Percentiles rank a stretch among this genome's conserved stretches.
These are phyloP conservation scores for Trachymyrmex cornetzi DNA, from an alignment of 1,140 invertebrate species.

Conservation along the genomic window DNA sequence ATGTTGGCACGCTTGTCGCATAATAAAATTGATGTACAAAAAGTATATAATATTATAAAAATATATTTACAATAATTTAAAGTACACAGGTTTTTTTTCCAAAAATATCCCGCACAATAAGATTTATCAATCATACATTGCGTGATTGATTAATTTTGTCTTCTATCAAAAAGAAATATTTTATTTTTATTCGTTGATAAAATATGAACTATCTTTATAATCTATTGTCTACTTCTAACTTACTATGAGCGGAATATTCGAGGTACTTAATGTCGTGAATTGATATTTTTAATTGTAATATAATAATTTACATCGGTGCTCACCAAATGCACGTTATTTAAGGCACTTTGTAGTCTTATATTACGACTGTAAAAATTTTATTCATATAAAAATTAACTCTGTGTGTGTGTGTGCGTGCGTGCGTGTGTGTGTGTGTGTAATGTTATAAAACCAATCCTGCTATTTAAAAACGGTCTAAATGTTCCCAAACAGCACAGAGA, in stretches of 20 bases:
- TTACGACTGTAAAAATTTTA: slow-evolving; percentile 6
- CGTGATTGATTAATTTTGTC: not conserved
- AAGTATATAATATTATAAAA: slow-evolving; percentile 50
- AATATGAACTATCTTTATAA: slow-evolving; percentile 4
- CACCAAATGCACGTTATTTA: slow-evolving; percentile 14
- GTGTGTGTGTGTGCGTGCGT: too few species aligned
- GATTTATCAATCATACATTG: slow-evolving; percentile 10
- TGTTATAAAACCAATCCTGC: not conserved
- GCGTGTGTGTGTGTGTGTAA: not conserved
- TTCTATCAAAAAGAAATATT: slow-evolving; percentile 7
- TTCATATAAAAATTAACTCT: not conserved
- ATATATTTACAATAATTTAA: slow-evolving; percentile 63
- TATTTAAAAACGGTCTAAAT: not conserved
- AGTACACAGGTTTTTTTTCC: slow-evolving; percentile 35
- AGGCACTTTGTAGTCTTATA: slow-evolving; percentile 52
- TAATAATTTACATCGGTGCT: slow-evolving; percentile 65
- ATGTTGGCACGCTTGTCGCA: slow-evolving; percentile 68
- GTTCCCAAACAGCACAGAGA: too few species aligned
- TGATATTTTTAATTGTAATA: slow-evolving; percentile 52
- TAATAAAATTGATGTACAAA: slow-evolving; percentile 66
- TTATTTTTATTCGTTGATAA: not conserved
- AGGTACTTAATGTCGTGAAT: slow-evolving; percentile 43
- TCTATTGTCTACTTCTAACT: slow-evolving; percentile 39
- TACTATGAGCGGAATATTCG: slow-evolving; percentile 27
- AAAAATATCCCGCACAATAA: slow-evolving; percentile 52